These are phyloP conservation scores for Scaptomyza parva DNA, from an alignment of 2,888 invertebrate species.

Conservation along the genomic window DNA sequence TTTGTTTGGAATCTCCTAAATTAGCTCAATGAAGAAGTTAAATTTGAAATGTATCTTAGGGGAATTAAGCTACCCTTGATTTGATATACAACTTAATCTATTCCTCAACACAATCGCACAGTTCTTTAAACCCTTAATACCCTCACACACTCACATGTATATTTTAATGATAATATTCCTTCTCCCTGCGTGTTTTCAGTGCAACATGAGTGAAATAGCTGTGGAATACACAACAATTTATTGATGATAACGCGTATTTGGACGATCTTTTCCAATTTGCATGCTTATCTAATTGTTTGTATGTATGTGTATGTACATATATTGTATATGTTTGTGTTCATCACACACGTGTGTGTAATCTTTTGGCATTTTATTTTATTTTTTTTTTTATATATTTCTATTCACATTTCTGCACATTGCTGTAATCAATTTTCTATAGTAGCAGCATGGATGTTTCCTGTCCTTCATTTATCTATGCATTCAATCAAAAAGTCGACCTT, in stretches of 20 bases:
- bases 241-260: slow-evolving; percentile 33
- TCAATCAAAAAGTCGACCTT: slow-evolving; percentile 71
- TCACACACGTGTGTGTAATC: neutral
- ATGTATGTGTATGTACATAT: neutral
- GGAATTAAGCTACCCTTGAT: neutral
- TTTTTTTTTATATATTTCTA: slow-evolving; percentile 9
- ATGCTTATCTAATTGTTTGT: slow-evolving; percentile 38
- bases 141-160: neutral
- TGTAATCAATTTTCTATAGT: slow-evolving; percentile 71
- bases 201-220: slow-evolving; percentile 43
- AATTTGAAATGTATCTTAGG: neutral
- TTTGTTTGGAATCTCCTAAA: neutral
- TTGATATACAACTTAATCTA: neutral
- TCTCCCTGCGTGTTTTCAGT: slow-evolving; percentile 9
- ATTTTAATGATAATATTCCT: slow-evolving; percentile 20
- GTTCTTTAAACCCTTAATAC: neutral
- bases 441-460: slow-evolving; percentile 41
- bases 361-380: no score
- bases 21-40: neutral
- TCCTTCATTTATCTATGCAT: slow-evolving; percentile 71
- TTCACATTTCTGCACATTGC: slow-evolving; percentile 59
- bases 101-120: no score
- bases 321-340: slow-evolving; percentile 2
- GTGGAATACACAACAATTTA: slow-evolving; percentile 23
- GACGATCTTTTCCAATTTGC: slow-evolving; percentile 38